A percentile compares a stretch with the other conserved stretches of the same genome.
These are phyloP conservation scores for Menura novaehollandiae DNA, from an alignment of 2,113 vertebrate genomes.

Conservation along the genomic window DNA sequence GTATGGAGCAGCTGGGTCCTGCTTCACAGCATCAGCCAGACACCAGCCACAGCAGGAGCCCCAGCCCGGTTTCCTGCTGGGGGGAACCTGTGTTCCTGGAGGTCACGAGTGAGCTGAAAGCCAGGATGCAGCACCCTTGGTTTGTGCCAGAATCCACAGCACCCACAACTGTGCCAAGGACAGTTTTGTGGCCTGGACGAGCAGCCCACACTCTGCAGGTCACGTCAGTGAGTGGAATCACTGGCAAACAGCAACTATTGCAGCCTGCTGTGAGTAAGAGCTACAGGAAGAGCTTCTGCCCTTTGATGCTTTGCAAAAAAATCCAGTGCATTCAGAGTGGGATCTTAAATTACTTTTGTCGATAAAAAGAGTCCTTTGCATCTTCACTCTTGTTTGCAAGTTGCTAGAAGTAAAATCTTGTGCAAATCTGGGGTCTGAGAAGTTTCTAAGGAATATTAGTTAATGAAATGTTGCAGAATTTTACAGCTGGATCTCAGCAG, in stretches of 20 bases:
- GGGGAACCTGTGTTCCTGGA: neutral
- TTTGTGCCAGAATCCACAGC: neutral
- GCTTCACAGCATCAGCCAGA: neutral
- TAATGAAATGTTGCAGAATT: neutral
- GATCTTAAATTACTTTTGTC: neutral
- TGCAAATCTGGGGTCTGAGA: neutral
- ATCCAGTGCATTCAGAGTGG: neutral
- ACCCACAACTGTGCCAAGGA: fast-evolving
- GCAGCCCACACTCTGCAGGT: neutral
- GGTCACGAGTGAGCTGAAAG: neutral
- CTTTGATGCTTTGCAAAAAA: neutral
- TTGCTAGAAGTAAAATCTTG: neutral
- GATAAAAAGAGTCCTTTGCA: neutral
- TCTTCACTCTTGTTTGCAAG: neutral
- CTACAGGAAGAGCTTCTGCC: neutral
- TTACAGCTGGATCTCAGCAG: neutral
- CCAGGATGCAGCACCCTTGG: neutral
- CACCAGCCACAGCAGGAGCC: neutral
- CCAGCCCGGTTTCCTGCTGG: neutral
- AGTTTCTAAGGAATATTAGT: neutral
- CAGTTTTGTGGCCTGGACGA: neutral
- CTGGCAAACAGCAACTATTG: neutral
- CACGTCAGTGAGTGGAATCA: neutral
- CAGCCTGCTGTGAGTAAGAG: neutral
- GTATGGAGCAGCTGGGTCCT: neutral